phyloP scores from a whole-genome alignment of 1,140 invertebrate species.

The Atopsyche davidsoni region DNA sequence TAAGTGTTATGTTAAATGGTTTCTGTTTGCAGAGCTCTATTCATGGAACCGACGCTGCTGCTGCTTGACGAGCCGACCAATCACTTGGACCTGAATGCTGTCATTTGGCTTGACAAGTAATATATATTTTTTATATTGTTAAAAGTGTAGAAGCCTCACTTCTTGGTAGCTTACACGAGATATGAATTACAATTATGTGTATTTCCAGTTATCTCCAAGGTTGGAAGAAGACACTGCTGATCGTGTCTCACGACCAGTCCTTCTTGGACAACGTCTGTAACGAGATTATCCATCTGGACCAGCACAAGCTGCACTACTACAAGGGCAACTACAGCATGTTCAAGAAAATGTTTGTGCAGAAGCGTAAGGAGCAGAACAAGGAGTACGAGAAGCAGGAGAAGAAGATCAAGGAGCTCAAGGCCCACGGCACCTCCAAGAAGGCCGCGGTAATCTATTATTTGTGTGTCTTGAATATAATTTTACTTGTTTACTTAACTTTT shows the following conservation, averaged over 20 bases:
- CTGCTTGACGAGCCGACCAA: conserved; percentile 96
- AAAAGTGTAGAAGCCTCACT: background rate
- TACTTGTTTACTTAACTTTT: background rate
- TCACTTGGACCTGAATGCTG: conserved; percentile 93
- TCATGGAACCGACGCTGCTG: conserved; percentile 89
- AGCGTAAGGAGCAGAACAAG: conserved; percentile 91
- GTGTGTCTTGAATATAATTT: background rate
- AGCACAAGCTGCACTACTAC: conserved; percentile 93
- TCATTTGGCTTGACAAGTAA: conserved; percentile 98
- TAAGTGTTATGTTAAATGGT: too few species aligned
- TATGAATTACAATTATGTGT: conserved; percentile 12
- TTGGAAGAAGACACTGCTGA: conserved; percentile 96
- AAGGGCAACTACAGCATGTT: conserved; percentile 98
- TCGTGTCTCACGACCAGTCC: conserved; percentile 98
- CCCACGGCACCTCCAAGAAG: conserved; percentile 92
- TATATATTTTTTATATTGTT: conserved; percentile 30
- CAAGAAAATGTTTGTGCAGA: conserved; percentile 98
- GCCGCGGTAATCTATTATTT: conserved; percentile 61
- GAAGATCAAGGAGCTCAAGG: conserved; percentile 87
- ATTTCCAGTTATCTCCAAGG: conserved; percentile 78
- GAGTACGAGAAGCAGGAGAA: conserved; percentile 99
- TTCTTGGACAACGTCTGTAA: conserved; percentile 99
- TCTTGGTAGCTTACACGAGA: background rate
- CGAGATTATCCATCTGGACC: conserved; percentile 96
- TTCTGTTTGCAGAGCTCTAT: conserved; percentile 59